Conservation (phyloP, 2,888 invertebrate genomes). For the Trissoscelio sp. region DNA sequence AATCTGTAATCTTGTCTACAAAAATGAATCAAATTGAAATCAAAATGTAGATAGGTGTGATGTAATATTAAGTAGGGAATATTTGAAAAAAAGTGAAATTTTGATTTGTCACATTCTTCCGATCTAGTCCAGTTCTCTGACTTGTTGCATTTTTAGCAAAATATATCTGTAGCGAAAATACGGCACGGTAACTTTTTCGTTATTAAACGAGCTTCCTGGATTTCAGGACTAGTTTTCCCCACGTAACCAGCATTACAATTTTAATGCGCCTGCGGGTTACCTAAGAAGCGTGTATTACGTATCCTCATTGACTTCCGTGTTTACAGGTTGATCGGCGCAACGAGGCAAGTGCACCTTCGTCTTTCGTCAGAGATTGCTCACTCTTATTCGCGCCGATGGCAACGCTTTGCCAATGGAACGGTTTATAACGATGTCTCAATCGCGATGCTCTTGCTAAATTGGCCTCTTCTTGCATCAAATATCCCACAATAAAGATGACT, state of each 20-base stretch:
- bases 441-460: slow-evolving; percentile 79
- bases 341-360: slow-evolving; percentile 62
- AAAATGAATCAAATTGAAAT: too few species aligned
- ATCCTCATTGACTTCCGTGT: slow-evolving; percentile 77
- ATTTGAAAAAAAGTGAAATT: too few species aligned
- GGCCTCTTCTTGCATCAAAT: slow-evolving; percentile 62
- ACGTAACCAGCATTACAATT: slow-evolving; percentile 45
- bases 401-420: slow-evolving; percentile 75
- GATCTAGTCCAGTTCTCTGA: too few species aligned
- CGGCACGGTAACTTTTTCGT: too few species aligned
- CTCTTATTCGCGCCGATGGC: slow-evolving; percentile 71
- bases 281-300: slow-evolving; percentile 76
- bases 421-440: slow-evolving; percentile 79
- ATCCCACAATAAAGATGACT: slow-evolving; percentile 61
- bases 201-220: slow-evolving; percentile 36
- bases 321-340: slow-evolving; percentile 75
- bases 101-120: too few species aligned
- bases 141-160: too few species aligned
- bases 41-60: too few species aligned
- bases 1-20: too few species aligned
- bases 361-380: slow-evolving; percentile 70
- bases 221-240: slow-evolving; percentile 28
- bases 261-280: slow-evolving; percentile 70
- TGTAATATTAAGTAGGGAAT: too few species aligned
- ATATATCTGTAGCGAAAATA: too few species aligned